Evolutionary conservation across 2,888 invertebrate species (phyloP).

Genomic region (Schizaphis graminum): DNA sequence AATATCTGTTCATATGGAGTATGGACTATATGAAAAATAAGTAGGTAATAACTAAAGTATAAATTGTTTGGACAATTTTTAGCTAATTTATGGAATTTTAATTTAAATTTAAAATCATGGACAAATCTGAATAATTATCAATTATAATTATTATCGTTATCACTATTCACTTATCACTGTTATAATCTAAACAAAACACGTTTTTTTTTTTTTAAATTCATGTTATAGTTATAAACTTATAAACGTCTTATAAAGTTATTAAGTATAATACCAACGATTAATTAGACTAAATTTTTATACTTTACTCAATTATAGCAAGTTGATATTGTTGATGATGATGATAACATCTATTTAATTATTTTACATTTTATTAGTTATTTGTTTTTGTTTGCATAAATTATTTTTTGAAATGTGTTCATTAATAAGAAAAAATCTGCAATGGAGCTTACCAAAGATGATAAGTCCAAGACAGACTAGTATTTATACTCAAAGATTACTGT

Average conservation of each 20-base stretch:
- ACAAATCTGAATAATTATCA: not conserved
- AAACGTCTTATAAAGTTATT: too few relatives aligned
- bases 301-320: too few relatives aligned
- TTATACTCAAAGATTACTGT: not conserved
- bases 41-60: too few relatives aligned
- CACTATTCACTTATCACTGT: not conserved
- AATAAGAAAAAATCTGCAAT: not conserved
- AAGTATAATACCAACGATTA: too few relatives aligned
- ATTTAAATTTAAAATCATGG: too few relatives aligned
- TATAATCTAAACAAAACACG: not conserved
- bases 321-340: too few relatives aligned
- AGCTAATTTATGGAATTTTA: too few relatives aligned
- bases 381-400: not conserved
- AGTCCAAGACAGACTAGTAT: not conserved
- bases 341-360: not conserved
- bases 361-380: not conserved
- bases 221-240: too few relatives aligned
- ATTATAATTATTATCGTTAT: not conserved
- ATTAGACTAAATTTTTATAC: too few relatives aligned
- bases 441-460: not conserved
- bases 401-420: conserved; percentile 27
- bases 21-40: too few relatives aligned
- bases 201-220: not conserved
- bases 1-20: too few relatives aligned
- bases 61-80: too few relatives aligned